Percentiles rank a stretch among this genome's conserved stretches.
Conservation (phyloP, 2,113 vertebrate species). For the Tor tambroides region DNA sequence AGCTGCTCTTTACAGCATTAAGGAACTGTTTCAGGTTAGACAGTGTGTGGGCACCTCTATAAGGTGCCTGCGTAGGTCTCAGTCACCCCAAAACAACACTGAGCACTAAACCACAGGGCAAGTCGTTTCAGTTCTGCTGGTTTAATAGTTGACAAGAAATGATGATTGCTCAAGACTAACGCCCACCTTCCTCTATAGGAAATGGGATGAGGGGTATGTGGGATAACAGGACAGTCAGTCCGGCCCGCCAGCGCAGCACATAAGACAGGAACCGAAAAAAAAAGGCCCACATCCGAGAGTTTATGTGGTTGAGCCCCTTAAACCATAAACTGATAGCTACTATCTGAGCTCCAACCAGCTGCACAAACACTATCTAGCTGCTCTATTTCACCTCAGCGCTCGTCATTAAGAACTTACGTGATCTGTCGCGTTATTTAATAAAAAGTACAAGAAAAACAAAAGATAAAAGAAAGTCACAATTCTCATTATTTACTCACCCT, state of each 20-base stretch:
- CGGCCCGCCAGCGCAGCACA: background rate
- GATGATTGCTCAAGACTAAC: constrained; percentile 19
- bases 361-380: background rate
- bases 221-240: background rate
- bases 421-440: too few species aligned
- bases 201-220: background rate
- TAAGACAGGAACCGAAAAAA: background rate
- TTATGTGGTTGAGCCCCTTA: background rate
- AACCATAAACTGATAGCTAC: background rate
- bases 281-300: background rate
- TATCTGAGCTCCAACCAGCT: background rate
- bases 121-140: background rate
- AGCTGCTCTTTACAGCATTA: background rate
- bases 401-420: too few species aligned
- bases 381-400: too few species aligned
- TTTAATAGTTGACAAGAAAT: background rate
- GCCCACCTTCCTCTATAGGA: constrained; percentile 41
- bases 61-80: background rate
- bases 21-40: background rate
- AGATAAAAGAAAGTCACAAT: too few species aligned
- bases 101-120: background rate
- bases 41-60: background rate
- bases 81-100: background rate
- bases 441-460: too few species aligned
- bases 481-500: too few species aligned